Conservation (phyloP, 2,113 vertebrate species). For the Zootoca vivipara region DNA sequence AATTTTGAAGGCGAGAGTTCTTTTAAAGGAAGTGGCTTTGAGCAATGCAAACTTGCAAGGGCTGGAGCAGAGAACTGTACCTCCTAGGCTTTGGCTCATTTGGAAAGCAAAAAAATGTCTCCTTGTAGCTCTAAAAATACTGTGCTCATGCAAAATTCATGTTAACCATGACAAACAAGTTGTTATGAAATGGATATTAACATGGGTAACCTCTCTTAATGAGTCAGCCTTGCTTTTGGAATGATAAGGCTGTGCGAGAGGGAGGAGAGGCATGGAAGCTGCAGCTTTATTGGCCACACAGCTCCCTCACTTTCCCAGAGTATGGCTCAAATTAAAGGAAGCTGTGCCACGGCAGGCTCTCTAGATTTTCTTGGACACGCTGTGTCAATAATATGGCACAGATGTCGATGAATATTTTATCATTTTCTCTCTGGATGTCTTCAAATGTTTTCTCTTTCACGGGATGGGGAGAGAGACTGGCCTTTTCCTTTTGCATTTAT, state of each 20-base stretch:
- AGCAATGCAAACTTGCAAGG: neutral
- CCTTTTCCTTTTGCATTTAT: neutral
- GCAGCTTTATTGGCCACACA: neutral
- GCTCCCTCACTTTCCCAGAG: neutral
- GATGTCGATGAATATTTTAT: constrained; percentile 11
- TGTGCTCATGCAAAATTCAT: constrained; percentile 28
- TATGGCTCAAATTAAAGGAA: neutral
- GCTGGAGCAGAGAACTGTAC: neutral
- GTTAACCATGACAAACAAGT: constrained; percentile 22
- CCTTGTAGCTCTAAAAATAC: constrained; percentile 22
- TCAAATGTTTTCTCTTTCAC: constrained; percentile 12
- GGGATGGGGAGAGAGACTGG: neutral
- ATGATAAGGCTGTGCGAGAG: neutral
- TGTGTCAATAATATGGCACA: constrained; percentile 18
- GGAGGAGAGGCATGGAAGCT: neutral
- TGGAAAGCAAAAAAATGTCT: neutral
- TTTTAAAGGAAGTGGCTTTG: neutral
- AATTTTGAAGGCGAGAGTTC: neutral
- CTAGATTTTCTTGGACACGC: neutral
- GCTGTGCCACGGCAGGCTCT: neutral
- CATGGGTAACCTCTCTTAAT: constrained; percentile 17
- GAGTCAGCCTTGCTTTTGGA: constrained; percentile 6
- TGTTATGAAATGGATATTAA: constrained; percentile 33
- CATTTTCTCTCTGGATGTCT: neutral
- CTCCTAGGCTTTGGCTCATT: neutral